Evolutionary conservation across 1,140 invertebrate species (phyloP), one percentile per base, ranked within the genome.

Genomic region (Asobara japonica): DNA sequence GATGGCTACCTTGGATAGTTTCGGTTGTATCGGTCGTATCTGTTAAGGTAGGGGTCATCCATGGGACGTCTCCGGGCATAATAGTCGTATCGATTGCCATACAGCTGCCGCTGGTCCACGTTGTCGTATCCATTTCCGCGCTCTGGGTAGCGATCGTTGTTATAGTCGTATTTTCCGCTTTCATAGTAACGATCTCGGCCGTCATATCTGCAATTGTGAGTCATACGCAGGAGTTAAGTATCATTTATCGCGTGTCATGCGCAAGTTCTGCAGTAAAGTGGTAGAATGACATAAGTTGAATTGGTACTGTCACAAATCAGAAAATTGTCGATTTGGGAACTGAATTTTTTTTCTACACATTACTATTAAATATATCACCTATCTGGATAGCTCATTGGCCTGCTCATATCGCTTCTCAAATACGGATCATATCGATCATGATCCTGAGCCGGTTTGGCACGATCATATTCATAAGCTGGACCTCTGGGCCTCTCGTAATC

Each of bases 111-210:
- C 11, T 76, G 41, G 45, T 85, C 83, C 45, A 82, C 76, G 75
- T 84, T 85, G 65, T 85, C 84, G 69, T 86, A 87, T 61, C 84
- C 84, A 65, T 86, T 83, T 33, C 86, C 85, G 18, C 83, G 84
- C 11, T 84, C 83, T 70, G 79, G 78, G 69, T 74, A 71, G 2
- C 82, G 79, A 48, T 84, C 81, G 70, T 81, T 80, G 18, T 83
- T 73, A 3, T 82, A 80, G 8, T 85, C 82, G 18, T 65, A 76
- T 38, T 22, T 71, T 72, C 38, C 76, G 76, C 13, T 79, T 65
- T 83, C 78, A 56, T 80, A 77, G 69, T 80, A 78, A 36, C 81
- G 80, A 74, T 84, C 78, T 61, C 85, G 83, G 2, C 78, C 80
- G 60, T 88, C 87, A 62, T 87, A 87, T 22, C 88, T 83, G 66